These are phyloP conservation scores for Elephas maximus DNA, from an alignment of 2,113 vertebrate genomes.

Conservation along the genomic window DNA sequence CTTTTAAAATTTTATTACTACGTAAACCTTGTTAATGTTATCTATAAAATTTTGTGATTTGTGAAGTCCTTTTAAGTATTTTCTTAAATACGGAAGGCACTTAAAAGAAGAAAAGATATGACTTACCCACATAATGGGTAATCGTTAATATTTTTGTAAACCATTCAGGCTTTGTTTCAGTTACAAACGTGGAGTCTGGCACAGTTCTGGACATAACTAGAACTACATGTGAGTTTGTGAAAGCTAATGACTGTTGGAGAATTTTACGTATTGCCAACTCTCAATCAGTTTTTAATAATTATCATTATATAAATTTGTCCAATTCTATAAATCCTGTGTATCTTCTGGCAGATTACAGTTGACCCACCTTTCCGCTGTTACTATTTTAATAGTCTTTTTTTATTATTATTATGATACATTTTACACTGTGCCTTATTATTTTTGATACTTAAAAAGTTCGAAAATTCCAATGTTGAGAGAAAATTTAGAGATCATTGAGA, in stretches of 20 bases:
- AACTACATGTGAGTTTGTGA: not conserved
- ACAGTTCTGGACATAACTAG: conserved; percentile 29
- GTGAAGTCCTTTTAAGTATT: not conserved
- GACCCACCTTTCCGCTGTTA: not conserved
- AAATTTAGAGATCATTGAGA: conserved; percentile 31
- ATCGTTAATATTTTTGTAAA: conserved; percentile 37
- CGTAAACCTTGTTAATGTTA: conserved; percentile 29
- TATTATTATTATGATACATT: not conserved
- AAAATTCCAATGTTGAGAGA: conserved; percentile 33
- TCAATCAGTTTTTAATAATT: conserved; percentile 27
- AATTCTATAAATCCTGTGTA: not conserved
- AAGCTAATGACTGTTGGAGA: conserved; percentile 44
- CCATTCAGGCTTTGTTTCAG: conserved; percentile 25
- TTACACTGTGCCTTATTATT: not conserved
- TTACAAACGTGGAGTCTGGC: not conserved
- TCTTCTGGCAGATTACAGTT: conserved; percentile 59
- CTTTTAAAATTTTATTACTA: conserved; percentile 45
- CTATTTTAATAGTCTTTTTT: conserved; percentile 49
- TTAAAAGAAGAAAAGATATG: conserved; percentile 32
- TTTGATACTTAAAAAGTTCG: conserved; percentile 56
- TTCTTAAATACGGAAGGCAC: not conserved
- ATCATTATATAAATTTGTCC: not conserved
- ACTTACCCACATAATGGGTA: not conserved
- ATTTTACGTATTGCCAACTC: conserved; percentile 15
- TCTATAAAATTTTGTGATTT: conserved; percentile 26